Base-by-base conservation (phyloP, 2,888 invertebrate species). In the Leptopterna dolabrata region DNA sequence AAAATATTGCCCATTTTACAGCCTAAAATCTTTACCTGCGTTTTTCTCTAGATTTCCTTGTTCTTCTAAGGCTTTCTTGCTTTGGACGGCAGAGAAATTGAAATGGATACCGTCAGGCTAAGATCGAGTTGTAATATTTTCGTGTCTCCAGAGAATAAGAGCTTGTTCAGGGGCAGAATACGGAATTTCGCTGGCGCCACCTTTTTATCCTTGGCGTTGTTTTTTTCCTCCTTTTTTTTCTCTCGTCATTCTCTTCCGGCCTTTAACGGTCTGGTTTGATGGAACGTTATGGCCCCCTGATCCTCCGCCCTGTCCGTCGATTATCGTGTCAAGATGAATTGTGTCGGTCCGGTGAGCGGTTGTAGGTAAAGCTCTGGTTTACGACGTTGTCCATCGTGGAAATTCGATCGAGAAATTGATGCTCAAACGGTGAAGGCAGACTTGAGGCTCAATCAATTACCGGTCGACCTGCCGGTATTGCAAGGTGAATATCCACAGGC, bases 271-370 rank as follows among this genome's bases (percentile, higher is more conserved):
- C 24, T 36, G 9, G 63, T 1, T 63, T 24, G 63, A 55, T 55
- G 63, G 63, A 63, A 63, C 63, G 63, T 63, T 63, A 63, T 63
- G 63, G 63, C 6, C 55, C n/a, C 55, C 1, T 55, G 55, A n/a
- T 55, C 55, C 63, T 19, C 36, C 9, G 51, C 6, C 51, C n/a
- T 63, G 63, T 1, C 63, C 24, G 24, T 24, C 63, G 63, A 63
- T 63, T 63, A 63, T 63, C 19, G 63, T 24, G 63, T 63, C 63
- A 63, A 63, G 63, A 63, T 63, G 63, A 63, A 63, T 63, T 63
- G 63, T 63, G 63, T 63, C 6, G 63, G 24, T 63, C 63, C 63
- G 24, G 19, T 24, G 63, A 4, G 51, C 51, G 16, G n/a, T n/a
- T 9, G 63, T 11, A 63, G 63, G 24, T 63, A 63, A 63, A 24